phyloP scores from a whole-genome alignment of 2,113 vertebrate species.

The Sinocyclocheilus maitianheensis region DNA sequence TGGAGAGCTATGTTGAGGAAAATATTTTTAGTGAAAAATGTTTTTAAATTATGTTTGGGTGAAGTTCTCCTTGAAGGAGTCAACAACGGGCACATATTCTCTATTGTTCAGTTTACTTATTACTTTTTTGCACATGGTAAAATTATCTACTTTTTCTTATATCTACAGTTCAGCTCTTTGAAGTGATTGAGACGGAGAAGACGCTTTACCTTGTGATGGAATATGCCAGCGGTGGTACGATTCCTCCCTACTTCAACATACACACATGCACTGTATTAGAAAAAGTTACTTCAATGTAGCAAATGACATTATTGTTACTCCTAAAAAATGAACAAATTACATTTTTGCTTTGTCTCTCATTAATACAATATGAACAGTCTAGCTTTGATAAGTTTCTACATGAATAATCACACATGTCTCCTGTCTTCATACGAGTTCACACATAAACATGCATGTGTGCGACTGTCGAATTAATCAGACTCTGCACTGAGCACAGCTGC shows the following conservation, averaged over 20 bases:
- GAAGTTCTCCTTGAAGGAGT: too few species aligned
- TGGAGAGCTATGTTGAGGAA: not conserved
- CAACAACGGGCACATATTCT: not conserved
- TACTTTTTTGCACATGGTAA: not conserved
- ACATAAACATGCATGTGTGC: not conserved
- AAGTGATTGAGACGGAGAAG: slow-evolving; percentile 38
- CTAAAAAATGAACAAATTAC: not conserved
- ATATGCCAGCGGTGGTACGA: slow-evolving; percentile 34
- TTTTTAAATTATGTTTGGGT: not conserved
- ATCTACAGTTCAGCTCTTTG: slow-evolving; percentile 39
- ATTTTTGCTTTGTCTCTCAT: not conserved
- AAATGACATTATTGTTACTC: not conserved
- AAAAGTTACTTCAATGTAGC: not conserved
- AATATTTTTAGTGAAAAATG: not conserved
- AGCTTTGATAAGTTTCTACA: not conserved
- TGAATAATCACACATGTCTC: not conserved
- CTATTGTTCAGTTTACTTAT: not conserved
- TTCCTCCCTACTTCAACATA: not conserved
- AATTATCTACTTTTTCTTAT: not conserved
- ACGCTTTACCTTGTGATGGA: slow-evolving; percentile 34
- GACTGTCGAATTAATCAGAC: not conserved
- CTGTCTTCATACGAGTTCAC: not conserved
- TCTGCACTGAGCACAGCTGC: not conserved
- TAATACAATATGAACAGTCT: not conserved
- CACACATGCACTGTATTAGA: not conserved